Percentiles rank a stretch among this genome's conserved stretches.
phyloP scores from a whole-genome alignment of 2,888 invertebrate species.

The Notocelia uddmanniana region DNA sequence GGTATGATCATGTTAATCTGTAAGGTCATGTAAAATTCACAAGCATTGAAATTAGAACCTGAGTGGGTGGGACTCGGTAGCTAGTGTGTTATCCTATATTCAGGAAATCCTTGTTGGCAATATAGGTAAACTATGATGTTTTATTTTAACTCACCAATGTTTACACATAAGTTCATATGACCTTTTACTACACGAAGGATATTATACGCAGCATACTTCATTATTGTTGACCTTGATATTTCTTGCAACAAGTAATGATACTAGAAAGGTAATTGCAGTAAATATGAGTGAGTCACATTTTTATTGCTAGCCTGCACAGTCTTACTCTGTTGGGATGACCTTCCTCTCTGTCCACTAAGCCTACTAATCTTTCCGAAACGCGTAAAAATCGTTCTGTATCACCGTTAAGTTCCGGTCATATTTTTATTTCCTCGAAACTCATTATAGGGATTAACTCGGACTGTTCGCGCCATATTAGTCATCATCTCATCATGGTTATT shows the following conservation, averaged over 20 bases:
- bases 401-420: neutral
- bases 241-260: constrained; percentile 39
- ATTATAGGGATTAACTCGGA: constrained; percentile 28
- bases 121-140: neutral
- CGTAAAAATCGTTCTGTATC: neutral
- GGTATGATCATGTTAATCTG: constrained; percentile 5
- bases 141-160: neutral
- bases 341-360: neutral
- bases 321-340: neutral
- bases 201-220: constrained; percentile 24
- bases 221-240: constrained; percentile 45
- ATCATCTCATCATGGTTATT: constrained; percentile 17
- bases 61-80: neutral
- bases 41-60: constrained; percentile 10
- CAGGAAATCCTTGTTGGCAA: constrained; percentile 20
- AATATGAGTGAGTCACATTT: constrained; percentile 17
- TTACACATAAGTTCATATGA: too few relatives aligned
- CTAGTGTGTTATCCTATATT: neutral
- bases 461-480: constrained; percentile 21
- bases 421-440: constrained; percentile 12
- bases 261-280: constrained; percentile 45
- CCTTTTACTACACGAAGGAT: constrained; percentile 25
- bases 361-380: neutral
- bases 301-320: constrained; percentile 7
- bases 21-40: constrained; percentile 18